Base-by-base conservation (phyloP, 2,113 vertebrate species). In the Macaca mulatta region DNA sequence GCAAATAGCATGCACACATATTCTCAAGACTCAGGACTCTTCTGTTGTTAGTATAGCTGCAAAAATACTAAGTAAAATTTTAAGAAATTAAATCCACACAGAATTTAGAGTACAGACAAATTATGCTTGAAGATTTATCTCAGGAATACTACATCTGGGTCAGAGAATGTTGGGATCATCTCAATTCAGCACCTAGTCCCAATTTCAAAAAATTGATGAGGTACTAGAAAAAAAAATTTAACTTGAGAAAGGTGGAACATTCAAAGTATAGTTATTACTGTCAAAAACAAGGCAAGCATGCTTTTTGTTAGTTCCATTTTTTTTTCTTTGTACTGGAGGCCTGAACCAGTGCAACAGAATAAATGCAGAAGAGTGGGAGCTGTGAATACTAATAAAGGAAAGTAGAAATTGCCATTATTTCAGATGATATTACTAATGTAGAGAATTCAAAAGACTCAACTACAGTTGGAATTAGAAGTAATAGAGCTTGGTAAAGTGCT, bases 331-430 rank as follows among this genome's bases (percentile, higher is more conserved):
- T 16, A 2, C 38, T 18, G 9, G 43, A 30, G 43, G 8, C 75
- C 17, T 52, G 13, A 0, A 6, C 8, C 77, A 6, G 0, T 23
- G 69, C 6, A 0, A 14, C 23, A 6, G 7, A 32, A 18, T 32
- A 32, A 64, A 13, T 48, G 3, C 9, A 11, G 5, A 43, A 35
- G 67, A 43, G 3, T 1, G 32, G 25, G 48, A 45, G 6, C 32
- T 75, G 17, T 20, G 3, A 0, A 7, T 32, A 7, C 57, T 18
- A 6, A 35, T 38, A 5, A 32, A 23, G 22, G 14, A 27, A 17
- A 55, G 40, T 74, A 18, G 3, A 4, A 35, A 8, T 25, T 69
- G 38, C 25, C 17, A 0, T 4, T 1, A 5, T 52, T 55, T 72
- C 11, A 20, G 35, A 13, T 2, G 17, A 32, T 61, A 2, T 1